These are phyloP conservation scores for Macroglossus sobrinus DNA, from an alignment of 2,113 vertebrate species.

Conservation along the genomic window DNA sequence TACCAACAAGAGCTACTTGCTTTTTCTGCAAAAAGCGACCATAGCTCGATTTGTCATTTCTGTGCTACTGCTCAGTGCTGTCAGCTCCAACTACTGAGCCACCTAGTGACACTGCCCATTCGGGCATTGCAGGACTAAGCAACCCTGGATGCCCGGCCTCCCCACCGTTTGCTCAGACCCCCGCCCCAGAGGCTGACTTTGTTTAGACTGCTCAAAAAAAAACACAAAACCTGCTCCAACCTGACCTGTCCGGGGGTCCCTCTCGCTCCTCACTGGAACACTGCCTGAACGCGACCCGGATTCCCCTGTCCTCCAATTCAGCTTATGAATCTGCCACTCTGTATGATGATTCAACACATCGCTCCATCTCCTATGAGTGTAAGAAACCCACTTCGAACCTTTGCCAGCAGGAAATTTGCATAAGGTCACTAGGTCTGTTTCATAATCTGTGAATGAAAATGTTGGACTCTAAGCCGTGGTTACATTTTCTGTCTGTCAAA, in stretches of 20 bases:
- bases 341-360: not conserved
- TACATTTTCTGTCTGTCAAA: not conserved
- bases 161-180: not conserved
- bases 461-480: not conserved
- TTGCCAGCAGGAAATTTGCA: not conserved
- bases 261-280: not conserved
- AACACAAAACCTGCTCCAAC: not conserved
- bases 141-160: rapidly evolving
- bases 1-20: not conserved
- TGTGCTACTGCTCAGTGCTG: too few species aligned
- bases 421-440: not conserved
- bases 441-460: not conserved
- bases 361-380: not conserved
- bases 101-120: not conserved
- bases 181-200: not conserved
- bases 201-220: not conserved
- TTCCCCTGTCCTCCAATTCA: not conserved
- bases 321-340: not conserved
- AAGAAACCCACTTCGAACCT: not conserved
- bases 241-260: too few species aligned
- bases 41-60: too few species aligned
- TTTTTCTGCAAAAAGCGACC: too few species aligned
- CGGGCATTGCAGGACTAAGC: rapidly evolving
- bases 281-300: not conserved
- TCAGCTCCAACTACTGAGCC: too few species aligned